These are phyloP conservation scores for Buceros bicornis DNA, from an alignment of 2,797 vertebrate genomes.

Conservation along the genomic window DNA sequence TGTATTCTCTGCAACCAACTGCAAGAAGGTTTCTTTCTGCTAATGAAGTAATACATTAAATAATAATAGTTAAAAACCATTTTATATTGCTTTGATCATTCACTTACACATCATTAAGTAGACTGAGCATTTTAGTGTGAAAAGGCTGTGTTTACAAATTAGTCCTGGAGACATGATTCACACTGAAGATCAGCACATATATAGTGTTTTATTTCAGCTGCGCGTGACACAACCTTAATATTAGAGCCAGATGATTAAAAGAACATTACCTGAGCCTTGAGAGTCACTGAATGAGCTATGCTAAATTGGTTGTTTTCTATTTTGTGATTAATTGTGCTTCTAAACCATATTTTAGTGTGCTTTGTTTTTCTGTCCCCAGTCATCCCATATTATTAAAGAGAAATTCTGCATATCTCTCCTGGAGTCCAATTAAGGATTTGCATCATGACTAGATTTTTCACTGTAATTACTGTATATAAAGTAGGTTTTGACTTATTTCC, in stretches of 20 bases:
- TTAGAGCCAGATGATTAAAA: conserved; percentile 97
- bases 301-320: conserved; percentile 98
- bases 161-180: conserved; percentile 78
- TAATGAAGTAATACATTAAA: conserved; percentile 81
- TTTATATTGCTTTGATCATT: conserved; percentile 80
- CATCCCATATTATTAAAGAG: conserved; percentile 99
- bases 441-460: conserved; percentile 99
- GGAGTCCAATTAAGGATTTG: conserved; percentile 99
- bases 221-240: conserved; percentile 87
- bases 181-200: conserved; percentile 80
- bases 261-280: conserved; percentile 96
- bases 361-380: conserved; percentile 99
- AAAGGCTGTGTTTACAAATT: conserved; percentile 84
- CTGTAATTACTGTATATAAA: conserved; percentile 99
- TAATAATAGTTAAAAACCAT: conserved; percentile 76
- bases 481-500: conserved; percentile 94
- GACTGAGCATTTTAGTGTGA: conserved; percentile 79
- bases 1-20: conserved; percentile 41
- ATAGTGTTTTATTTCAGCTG: conserved; percentile 83
- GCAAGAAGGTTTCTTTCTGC: conserved; percentile 36
- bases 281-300: conserved; percentile 96
- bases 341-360: conserved; percentile 95
- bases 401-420: conserved; percentile 99
- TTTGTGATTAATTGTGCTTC: conserved; percentile 98
- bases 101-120: conserved; percentile 79